Conservation (phyloP, 1,140 invertebrate genomes). For the Lycorma delicatula region DNA sequence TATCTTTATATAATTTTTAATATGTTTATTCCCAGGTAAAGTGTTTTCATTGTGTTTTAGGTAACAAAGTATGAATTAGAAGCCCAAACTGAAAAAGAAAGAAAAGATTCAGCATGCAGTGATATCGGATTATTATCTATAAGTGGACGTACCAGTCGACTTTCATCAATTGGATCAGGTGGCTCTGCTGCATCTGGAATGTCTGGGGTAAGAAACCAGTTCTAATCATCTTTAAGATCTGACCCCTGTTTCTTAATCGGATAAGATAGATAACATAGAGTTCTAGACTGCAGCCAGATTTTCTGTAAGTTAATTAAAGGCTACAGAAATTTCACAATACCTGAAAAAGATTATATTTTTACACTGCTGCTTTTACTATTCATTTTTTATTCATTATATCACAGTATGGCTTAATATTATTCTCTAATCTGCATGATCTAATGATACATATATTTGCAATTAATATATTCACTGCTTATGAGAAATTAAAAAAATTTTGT, state of each 20-base stretch:
- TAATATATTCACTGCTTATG: too few species aligned
- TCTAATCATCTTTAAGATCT: background rate
- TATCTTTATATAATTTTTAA: too few species aligned
- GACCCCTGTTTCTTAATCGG: background rate
- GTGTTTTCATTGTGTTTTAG: slow-evolving; percentile 12
- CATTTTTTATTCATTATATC: too few species aligned
- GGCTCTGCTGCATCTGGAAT: slow-evolving; percentile 26
- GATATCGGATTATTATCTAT: slow-evolving; percentile 70
- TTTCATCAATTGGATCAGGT: slow-evolving; percentile 61
- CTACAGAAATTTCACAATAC: too few species aligned
- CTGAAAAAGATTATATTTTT: too few species aligned
- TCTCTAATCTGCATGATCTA: too few species aligned
- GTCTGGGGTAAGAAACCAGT: slow-evolving; percentile 19
- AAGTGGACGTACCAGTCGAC: slow-evolving; percentile 67
- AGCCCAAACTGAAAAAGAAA: slow-evolving; percentile 32
- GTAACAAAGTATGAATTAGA: slow-evolving; percentile 28
- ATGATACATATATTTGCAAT: too few species aligned
- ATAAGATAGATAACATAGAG: too few species aligned
- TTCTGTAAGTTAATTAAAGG: background rate
- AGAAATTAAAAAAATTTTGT: too few species aligned
- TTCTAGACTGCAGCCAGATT: background rate
- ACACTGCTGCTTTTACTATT: too few species aligned
- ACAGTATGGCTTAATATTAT: too few species aligned
- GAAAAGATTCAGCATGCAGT: slow-evolving; percentile 63
- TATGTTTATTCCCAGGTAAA: too few species aligned